Base-by-base conservation (phyloP, 2,888 invertebrate species). In the Cryptocephalus moraei region DNA sequence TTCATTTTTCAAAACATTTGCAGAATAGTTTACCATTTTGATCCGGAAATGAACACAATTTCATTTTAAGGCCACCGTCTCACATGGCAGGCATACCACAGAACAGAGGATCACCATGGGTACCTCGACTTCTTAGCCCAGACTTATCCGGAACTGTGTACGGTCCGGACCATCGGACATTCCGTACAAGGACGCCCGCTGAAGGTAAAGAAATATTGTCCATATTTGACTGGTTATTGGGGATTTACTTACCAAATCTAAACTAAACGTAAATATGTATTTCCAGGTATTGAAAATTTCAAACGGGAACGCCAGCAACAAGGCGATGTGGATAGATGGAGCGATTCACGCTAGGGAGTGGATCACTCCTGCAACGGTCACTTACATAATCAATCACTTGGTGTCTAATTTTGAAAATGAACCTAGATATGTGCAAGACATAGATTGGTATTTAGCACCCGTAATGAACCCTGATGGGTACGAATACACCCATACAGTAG, bases 311-410 rank as follows among this genome's bases (percentile, higher is more conserved):
- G 58, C 69, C 0, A 56, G 55, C 1, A 65, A 65, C 47, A 71
- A 74, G 1, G 82, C 81, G 0, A 74, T 87, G 9, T 87, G 86
- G 86, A 49, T 62, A 22, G 61, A 61, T 34, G 61, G 61, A 0
- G 84, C 88, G 13, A 90, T 91, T 56, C 91, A 92, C 60, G 87
- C 91, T 0, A 77, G 94, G 14, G 95, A 95, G 73, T 95, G 90
- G 90, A 87, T 91, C 59, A 83, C 85, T 39, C 82, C 86, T 0
- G 86, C 90, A 0, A 78, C 83, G 0, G 86, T 86, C 2, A 84
- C 88, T 0, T 90, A 80, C 65, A 73, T 89, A 36, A 81, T 88
- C 12, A 79, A 88, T 62, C 75, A 80, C 49, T 68, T 90, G 43
- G 79, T 81, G 2, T 80, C 82, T 56, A 82, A 80, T 56, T 84